Base-by-base conservation (phyloP, 2,888 invertebrate species). In the Tachina grossa region DNA sequence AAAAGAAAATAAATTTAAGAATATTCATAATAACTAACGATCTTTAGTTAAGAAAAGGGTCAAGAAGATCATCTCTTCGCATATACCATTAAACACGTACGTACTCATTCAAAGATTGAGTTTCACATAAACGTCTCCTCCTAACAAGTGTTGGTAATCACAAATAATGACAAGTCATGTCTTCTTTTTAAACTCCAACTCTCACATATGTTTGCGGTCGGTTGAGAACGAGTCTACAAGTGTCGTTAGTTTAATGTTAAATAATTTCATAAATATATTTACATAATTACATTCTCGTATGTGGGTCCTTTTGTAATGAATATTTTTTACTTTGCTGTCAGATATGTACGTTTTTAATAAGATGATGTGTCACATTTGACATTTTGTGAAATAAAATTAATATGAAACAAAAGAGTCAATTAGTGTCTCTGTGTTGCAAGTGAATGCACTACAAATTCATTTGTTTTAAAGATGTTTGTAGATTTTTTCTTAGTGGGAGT, bases 121-220 rank as follows among this genome's bases (percentile, higher is more conserved):
- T 31, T 39, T 59, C 39, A 59, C 39, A 31, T 22, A 6, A 39
- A 9, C 57, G 3, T 8, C 14, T 55, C 16, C 31, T 31, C 43
- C 61, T 39, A 53, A 63, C 63, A 84, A 72, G 66, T 82, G 69
- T 65, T 72, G 66, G 22, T 65, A 55, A 71, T 55, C 49, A 65
- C 13, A 41, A 43, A 66, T 76, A 63, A 83, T 85, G 76, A 79
- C 83, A 80, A 72, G 66, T 76, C 66, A 41, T 79, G 79, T 83
- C 66, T 61, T 41, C 39, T 66, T 72, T 31, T 49, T 49, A 55
- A 43, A 53, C 16, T 57, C 53, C 6, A 65, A 69, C 39, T 72
- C 66, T 39, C 9, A 51, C 59, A 81, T 11, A 43, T 31, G 45
- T 16, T 31, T 49, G 1, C 11, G 41, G 14, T 9, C 19, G 49